phyloP scores from a whole-genome alignment of 2,113 vertebrate genomes.

The Psilopsiagon aurifrons region DNA sequence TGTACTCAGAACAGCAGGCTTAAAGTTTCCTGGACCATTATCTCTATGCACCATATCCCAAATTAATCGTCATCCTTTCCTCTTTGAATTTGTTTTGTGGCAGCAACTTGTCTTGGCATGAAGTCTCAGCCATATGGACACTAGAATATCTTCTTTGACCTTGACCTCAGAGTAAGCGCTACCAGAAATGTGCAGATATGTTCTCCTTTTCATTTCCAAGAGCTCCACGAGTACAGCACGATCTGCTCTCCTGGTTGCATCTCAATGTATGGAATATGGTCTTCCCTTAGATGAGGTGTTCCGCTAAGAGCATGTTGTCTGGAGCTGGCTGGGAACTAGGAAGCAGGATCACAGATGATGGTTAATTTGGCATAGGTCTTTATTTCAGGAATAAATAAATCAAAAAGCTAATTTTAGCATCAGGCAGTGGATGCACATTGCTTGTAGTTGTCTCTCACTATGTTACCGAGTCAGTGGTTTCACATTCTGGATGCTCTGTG shows the following conservation, averaged over 20 bases:
- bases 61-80: not conserved
- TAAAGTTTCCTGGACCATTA: slow-evolving; percentile 12
- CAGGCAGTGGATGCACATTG: not conserved
- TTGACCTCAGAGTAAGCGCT: slow-evolving; percentile 35
- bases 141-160: slow-evolving; percentile 54
- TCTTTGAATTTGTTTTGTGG: slow-evolving; percentile 44
- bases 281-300: not conserved
- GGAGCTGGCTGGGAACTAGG: not conserved
- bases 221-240: not conserved
- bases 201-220: slow-evolving; percentile 21
- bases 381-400: not conserved
- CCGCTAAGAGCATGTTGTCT: not conserved
- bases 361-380: not conserved
- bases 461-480: not conserved
- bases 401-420: not conserved
- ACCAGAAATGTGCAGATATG: slow-evolving; percentile 1
- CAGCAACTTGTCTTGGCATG: slow-evolving; percentile 55
- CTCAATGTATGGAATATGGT: not conserved
- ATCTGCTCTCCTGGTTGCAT: not conserved
- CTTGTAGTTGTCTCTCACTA: not conserved
- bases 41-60: not conserved
- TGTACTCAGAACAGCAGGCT: not conserved
- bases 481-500: not conserved
- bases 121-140: slow-evolving; percentile 55
- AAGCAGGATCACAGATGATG: not conserved